Evolutionary conservation across 2,797 vertebrate species (phyloP), one percentile per base, ranked within the genome.

Genomic region (Danio tinwini): DNA sequence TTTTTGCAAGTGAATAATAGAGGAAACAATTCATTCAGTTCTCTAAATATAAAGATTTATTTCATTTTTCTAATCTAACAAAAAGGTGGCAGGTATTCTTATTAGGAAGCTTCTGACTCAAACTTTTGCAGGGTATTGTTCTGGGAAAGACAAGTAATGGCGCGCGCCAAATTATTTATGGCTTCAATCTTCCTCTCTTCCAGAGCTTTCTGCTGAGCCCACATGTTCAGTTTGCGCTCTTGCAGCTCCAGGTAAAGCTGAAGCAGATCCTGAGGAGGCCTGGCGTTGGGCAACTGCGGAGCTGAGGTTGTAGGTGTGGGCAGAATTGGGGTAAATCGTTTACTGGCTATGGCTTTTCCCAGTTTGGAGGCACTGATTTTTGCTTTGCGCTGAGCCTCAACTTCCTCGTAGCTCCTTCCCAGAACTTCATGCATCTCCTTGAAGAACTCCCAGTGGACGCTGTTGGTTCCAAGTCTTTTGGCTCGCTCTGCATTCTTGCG

Each of bases 221-320:
- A 95, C 93, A 94, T 93, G 88, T 92, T 94, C 89, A 94, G 88
- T 87, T 94, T 94, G 85, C 93, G 91, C 88, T 94, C 94, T 69
- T 95, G 94, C 76, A 94, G 90, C 88, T 95, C 94, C 91, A 95
- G 89, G 88, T 95, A 95, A 29, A 95, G 85, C 84, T 95, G 94
- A 12, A 94, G 88, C 62, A 94, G 78, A 42, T 95, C 93, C 86
- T 93, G 93, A 0, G 93, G 92, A 12, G 93, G 93, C 13, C 90
- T 82, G 56, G 85, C 14, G 0, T 50, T 55, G 12, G 82, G 12
- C 77, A 86, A 83, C 68, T 62, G 77, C 5, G 68, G 21, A 4
- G 90, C n/a, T 0, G 90, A 37, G 0, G 88, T 72, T 0, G 84
- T 70, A 1, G 94, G 93, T 0, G 91, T 93, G 7, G 94, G 93